A percentile compares a stretch with the other conserved stretches of the same genome.
phyloP scores from a whole-genome alignment of 2,113 vertebrate species.

The Hystrix brachyura region DNA sequence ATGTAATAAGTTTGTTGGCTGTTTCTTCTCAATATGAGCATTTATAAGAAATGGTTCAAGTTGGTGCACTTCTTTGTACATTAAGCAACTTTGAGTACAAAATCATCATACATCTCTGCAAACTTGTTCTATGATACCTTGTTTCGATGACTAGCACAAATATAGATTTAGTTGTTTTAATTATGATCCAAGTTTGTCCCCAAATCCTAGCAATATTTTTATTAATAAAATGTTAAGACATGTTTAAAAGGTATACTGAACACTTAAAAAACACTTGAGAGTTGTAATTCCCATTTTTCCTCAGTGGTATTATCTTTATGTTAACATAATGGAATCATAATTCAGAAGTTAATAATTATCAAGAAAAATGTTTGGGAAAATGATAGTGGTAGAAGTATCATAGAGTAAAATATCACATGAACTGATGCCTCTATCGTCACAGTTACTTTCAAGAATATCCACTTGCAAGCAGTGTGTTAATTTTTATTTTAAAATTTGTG shows the following conservation, averaged over 20 bases:
- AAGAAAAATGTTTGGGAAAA: neutral
- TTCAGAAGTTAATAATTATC: neutral
- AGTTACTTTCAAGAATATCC: neutral
- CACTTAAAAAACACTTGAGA: neutral
- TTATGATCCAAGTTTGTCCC: neutral
- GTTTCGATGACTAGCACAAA: neutral
- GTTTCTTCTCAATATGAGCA: neutral
- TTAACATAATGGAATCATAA: neutral
- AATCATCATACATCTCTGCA: neutral
- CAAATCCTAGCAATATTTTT: neutral
- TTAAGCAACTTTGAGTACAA: neutral
- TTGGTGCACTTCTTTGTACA: neutral
- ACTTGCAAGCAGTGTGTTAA: neutral
- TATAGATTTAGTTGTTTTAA: neutral
- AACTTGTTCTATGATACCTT: neutral
- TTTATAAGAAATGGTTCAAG: neutral
- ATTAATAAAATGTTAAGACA: neutral
- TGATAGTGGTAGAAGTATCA: neutral
- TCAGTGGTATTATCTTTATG: neutral
- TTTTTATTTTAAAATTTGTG: neutral
- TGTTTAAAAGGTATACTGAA: neutral
- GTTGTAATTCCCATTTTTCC: neutral
- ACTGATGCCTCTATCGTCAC: neutral
- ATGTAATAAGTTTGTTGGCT: too few species aligned
- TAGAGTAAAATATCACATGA: neutral